A percentile compares a stretch with the other conserved stretches of the same genome.
These are phyloP conservation scores for Drosophila serrata DNA, from an alignment of 1,140 invertebrate genomes.

Conservation along the genomic window DNA sequence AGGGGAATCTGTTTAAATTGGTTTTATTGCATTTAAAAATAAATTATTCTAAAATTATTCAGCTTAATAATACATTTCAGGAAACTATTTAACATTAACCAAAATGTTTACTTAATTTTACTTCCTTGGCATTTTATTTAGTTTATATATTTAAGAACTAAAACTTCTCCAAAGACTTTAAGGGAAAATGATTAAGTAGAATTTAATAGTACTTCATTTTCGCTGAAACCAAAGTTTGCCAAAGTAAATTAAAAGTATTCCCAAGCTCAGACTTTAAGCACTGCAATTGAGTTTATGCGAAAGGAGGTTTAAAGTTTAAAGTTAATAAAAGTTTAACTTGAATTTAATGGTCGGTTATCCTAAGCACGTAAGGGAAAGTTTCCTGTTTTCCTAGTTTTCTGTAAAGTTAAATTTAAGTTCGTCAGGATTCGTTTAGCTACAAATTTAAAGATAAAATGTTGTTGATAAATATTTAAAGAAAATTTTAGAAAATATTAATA, in stretches of 20 bases:
- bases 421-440: background rate
- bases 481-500: background rate
- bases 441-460: background rate
- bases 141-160: background rate
- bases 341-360: constrained; percentile 28
- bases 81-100: background rate
- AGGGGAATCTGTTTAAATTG: background rate
- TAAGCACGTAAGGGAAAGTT: constrained; percentile 19
- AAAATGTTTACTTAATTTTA: background rate
- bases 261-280: background rate
- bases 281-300: background rate
- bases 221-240: constrained; percentile 19
- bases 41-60: background rate
- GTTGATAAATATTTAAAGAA: no score
- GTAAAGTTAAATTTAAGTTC: background rate
- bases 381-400: background rate
- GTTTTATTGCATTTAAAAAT: background rate
- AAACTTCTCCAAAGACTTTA: background rate
- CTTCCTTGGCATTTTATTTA: background rate
- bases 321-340: constrained; percentile 12
- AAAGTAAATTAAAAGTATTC: constrained; percentile 18
- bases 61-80: no score
- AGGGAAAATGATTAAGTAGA: background rate
- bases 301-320: constrained; percentile 1
- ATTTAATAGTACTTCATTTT: constrained; percentile 31